A percentile compares a stretch with the other conserved stretches of the same genome.
These are phyloP conservation scores for Lepus townsendii DNA, from an alignment of 2,797 vertebrate genomes.

Conservation along the genomic window DNA sequence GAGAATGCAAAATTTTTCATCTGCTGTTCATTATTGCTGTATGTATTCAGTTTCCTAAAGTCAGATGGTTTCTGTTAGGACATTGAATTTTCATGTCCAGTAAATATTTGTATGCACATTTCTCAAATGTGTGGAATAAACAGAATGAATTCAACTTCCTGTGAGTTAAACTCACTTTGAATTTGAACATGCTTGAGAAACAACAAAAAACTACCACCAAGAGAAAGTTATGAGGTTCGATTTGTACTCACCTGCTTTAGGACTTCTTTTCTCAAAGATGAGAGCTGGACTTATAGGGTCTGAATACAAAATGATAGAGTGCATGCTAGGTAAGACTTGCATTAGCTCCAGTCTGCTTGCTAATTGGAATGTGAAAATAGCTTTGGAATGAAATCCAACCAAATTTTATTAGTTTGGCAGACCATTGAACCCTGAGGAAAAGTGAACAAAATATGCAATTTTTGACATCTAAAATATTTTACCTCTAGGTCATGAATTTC, in stretches of 20 bases:
- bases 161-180: slow-evolving; percentile 58
- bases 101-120: slow-evolving; percentile 76
- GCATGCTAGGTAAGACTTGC: neutral
- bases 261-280: neutral
- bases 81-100: slow-evolving; percentile 71
- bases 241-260: neutral
- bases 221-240: neutral
- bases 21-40: slow-evolving; percentile 80
- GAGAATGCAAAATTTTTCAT: slow-evolving; percentile 76
- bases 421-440: slow-evolving; percentile 25
- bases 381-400: slow-evolving; percentile 8
- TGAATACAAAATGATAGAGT: neutral
- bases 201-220: neutral
- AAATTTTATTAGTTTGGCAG: slow-evolving; percentile 53
- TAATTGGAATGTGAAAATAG: slow-evolving; percentile 41
- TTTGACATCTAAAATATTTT: slow-evolving; percentile 62
- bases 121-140: slow-evolving; percentile 69
- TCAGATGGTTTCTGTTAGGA: slow-evolving; percentile 82
- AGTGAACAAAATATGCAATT: slow-evolving; percentile 17
- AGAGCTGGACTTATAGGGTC: neutral
- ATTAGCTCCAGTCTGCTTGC: neutral
- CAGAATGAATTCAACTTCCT: slow-evolving; percentile 59
- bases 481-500: neutral
- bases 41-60: slow-evolving; percentile 78
- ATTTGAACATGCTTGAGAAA: slow-evolving; percentile 34